phyloP scores from a whole-genome alignment of 2,113 vertebrate genomes.

The Hoplias malabaricus region DNA sequence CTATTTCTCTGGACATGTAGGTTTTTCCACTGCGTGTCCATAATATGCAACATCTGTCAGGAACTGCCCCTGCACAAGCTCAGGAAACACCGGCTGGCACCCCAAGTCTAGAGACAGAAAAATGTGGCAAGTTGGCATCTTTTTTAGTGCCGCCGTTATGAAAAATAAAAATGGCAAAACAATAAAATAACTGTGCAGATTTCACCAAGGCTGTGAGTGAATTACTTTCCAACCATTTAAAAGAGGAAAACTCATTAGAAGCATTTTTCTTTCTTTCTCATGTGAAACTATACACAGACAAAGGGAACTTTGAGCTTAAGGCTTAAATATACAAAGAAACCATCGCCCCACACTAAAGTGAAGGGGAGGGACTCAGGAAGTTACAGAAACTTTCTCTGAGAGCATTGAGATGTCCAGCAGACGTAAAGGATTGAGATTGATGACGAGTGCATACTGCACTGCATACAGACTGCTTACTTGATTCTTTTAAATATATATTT shows the following conservation, averaged over 20 bases:
- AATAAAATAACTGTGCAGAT: constrained; percentile 70
- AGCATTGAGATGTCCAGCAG: constrained; percentile 2
- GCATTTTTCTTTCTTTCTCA: constrained; percentile 40
- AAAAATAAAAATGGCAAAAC: constrained; percentile 57
- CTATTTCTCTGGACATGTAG: constrained; percentile 36
- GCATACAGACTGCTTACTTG: too few relatives aligned
- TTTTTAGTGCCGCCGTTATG: constrained; percentile 63
- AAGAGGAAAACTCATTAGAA: constrained; percentile 68
- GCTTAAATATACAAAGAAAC: constrained; percentile 60
- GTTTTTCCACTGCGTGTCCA: constrained; percentile 47
- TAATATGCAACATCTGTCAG: constrained; percentile 59
- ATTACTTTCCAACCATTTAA: constrained; percentile 69
- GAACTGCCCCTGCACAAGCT: constrained; percentile 52
- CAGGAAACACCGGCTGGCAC: constrained; percentile 62
- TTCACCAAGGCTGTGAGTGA: constrained; percentile 58
- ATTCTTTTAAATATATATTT: too few relatives aligned
- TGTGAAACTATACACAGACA: constrained; percentile 65
- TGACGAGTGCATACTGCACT: too few relatives aligned
- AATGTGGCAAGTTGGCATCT: constrained; percentile 61
- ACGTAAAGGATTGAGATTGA: neutral
- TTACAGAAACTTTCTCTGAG: constrained; percentile 16
- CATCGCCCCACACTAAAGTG: constrained; percentile 31
- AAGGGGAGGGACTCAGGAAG: constrained; percentile 18
- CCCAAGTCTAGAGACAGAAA: constrained; percentile 56
- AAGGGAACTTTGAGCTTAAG: constrained; percentile 64